phyloP scores from a whole-genome alignment of 2,888 invertebrate genomes.

The Lepidocyrtoides sp. region DNA sequence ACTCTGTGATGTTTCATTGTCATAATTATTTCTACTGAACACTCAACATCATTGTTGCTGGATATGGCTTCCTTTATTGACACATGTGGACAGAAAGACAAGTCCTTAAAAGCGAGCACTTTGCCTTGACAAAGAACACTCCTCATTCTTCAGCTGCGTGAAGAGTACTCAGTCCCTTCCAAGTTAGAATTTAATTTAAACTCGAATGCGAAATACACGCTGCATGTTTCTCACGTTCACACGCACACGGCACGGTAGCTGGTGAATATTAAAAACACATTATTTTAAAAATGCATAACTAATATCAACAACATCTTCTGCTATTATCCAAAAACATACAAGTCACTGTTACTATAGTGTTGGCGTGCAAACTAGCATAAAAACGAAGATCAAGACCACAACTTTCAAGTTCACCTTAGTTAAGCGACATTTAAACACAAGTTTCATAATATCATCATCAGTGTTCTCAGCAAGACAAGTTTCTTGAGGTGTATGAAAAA shows the following conservation, averaged over 20 bases:
- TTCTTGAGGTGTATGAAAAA: conserved; percentile 32
- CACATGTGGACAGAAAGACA: too few relatives aligned
- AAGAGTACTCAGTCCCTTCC: too few relatives aligned
- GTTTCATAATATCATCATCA: conserved; percentile 47
- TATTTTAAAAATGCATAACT: conserved; percentile 24
- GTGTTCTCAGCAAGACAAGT: conserved; percentile 52
- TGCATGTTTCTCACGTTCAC: conserved; percentile 31
- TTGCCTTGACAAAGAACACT: too few relatives aligned
- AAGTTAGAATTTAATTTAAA: too few relatives aligned
- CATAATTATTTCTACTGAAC: too few relatives aligned
- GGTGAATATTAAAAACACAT: neutral
- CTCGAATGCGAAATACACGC: neutral
- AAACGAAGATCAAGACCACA: conserved; percentile 41
- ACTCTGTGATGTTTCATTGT: too few relatives aligned
- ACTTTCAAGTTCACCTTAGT: conserved; percentile 60
- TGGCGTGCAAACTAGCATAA: neutral
- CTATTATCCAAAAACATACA: neutral
- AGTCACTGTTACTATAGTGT: neutral
- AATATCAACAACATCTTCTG: too few relatives aligned
- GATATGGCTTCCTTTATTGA: too few relatives aligned
- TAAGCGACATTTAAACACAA: conserved; percentile 53
- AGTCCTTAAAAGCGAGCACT: too few relatives aligned
- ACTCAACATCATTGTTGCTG: too few relatives aligned
- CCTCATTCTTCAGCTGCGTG: too few relatives aligned
- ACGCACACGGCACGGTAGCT: neutral